Percentiles rank a stretch among this genome's conserved stretches.
Conservation (phyloP, 2,888 invertebrate genomes). For the Xestia rhomboidea region DNA sequence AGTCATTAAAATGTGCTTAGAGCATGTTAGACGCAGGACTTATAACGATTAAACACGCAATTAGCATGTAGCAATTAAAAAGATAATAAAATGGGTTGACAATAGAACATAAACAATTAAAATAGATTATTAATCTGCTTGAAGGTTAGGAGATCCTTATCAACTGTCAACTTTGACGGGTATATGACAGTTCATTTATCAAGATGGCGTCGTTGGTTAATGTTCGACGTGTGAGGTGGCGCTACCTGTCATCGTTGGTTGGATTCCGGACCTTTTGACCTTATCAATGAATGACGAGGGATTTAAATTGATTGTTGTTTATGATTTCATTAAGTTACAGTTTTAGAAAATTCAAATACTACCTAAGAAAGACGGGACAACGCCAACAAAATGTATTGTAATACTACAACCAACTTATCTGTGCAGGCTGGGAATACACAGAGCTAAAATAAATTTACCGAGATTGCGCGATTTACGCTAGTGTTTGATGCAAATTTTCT, state of each 20-base stretch:
- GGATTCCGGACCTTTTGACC: constrained; percentile 29
- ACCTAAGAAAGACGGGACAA: background rate
- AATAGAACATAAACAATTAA: constrained; percentile 36
- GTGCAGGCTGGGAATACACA: no score
- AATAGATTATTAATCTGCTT: constrained; percentile 13
- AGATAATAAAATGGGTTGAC: constrained; percentile 34
- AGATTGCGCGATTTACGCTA: no score
- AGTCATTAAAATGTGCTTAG: constrained; percentile 26
- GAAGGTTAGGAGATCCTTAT: constrained; percentile 7
- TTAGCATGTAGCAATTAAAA: constrained; percentile 43
- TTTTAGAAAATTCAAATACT: background rate
- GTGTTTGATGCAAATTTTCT: no score
- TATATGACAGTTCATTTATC: constrained; percentile 44
- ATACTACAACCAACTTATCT: no score
- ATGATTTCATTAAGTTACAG: background rate
- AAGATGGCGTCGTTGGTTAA: constrained; percentile 39
- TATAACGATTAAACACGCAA: constrained; percentile 39
- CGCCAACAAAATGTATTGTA: background rate
- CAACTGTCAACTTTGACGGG: constrained; percentile 28
- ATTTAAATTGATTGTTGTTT: background rate
- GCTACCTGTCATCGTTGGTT: constrained; percentile 31
- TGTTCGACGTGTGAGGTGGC: constrained; percentile 43
- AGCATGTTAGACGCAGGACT: constrained; percentile 21
- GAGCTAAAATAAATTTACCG: no score
- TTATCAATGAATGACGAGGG: constrained; percentile 5